These are phyloP conservation scores for Telmatherina bonti DNA, from an alignment of 2,797 vertebrate species.

Conservation along the genomic window DNA sequence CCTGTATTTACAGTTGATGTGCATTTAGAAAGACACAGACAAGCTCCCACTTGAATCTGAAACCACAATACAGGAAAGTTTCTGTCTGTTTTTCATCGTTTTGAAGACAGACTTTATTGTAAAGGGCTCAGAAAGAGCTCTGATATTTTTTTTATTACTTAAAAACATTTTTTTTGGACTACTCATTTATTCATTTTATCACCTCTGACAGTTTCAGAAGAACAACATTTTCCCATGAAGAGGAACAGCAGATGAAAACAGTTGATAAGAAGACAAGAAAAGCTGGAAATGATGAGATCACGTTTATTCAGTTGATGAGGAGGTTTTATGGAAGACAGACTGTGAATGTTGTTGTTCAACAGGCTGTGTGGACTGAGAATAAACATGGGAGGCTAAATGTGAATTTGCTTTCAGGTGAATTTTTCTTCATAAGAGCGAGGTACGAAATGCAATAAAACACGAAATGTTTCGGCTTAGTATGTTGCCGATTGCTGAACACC, in stretches of 20 bases:
- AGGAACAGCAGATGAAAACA: conserved; percentile 34
- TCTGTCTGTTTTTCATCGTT: neutral
- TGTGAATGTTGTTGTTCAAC: neutral
- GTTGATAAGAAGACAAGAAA: conserved; percentile 40
- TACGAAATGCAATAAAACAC: neutral
- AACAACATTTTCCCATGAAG: conserved; percentile 52
- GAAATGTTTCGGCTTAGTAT: too few species aligned
- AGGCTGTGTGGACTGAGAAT: neutral
- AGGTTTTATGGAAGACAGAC: conserved; percentile 2
- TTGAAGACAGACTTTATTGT: too few species aligned
- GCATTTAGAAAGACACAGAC: conserved; percentile 17
- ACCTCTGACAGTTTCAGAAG: too few species aligned
- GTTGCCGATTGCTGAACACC: too few species aligned
- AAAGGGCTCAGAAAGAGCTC: neutral
- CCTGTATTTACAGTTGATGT: conserved; percentile 37
- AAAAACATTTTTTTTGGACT: too few species aligned
- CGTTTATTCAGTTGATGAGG: neutral
- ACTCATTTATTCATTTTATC: too few species aligned
- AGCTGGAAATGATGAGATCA: conserved; percentile 38
- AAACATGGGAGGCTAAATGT: too few species aligned
- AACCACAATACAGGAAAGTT: neutral
- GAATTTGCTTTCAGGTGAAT: too few species aligned
- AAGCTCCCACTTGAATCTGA: neutral
- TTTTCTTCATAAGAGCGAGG: too few species aligned
- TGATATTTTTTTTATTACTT: too few species aligned